Conservation (phyloP, 2,797 vertebrate species). For the Molossus molossus region DNA sequence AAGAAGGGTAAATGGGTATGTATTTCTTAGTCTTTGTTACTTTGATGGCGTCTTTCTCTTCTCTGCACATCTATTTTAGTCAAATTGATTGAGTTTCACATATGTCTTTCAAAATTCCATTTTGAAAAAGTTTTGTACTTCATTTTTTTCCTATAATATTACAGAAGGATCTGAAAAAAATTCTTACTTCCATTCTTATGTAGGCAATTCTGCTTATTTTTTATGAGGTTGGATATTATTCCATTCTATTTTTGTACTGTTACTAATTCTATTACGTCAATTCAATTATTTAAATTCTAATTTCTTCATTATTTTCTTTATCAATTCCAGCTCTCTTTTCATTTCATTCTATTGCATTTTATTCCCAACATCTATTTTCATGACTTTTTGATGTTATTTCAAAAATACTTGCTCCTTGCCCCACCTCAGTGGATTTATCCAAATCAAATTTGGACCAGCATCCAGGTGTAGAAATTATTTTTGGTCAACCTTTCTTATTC, state of each 20-base stretch:
- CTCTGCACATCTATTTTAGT: not conserved
- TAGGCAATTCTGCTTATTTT: not conserved
- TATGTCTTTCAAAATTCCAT: not conserved
- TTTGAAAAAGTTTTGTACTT: not conserved
- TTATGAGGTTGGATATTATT: not conserved
- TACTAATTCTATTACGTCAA: not conserved
- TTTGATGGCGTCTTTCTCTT: not conserved
- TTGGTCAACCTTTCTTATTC: not conserved
- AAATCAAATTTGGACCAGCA: not conserved
- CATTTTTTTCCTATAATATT: not conserved
- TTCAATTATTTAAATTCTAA: not conserved
- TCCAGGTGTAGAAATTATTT: not conserved
- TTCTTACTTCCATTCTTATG: not conserved
- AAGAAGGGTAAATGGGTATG: not conserved
- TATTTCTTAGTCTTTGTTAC: not conserved
- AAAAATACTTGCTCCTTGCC: not conserved
- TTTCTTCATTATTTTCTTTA: not conserved
- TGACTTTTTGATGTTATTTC: not conserved
- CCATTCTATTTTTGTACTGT: not conserved
- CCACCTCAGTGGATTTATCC: not conserved
- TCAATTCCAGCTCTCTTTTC: not conserved
- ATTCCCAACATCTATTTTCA: not conserved
- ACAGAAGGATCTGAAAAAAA: not conserved
- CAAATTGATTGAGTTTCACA: not conserved
- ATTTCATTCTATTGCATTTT: not conserved